These are phyloP conservation scores for Homalodisca vitripennis DNA, from an alignment of 1,140 invertebrate species.

Conservation along the genomic window DNA sequence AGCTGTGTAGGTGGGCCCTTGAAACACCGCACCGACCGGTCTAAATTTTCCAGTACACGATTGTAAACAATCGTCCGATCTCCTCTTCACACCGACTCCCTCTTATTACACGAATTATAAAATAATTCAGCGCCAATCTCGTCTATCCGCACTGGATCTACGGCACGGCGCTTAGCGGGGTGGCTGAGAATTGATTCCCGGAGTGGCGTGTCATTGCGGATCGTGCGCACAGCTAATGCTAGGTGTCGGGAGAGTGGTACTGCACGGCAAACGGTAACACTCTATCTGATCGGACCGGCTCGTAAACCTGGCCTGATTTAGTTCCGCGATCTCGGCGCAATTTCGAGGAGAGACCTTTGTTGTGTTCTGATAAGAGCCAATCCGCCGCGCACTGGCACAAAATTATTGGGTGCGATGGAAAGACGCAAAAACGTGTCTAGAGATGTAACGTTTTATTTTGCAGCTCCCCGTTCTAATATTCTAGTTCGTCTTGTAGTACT, in stretches of 20 bases:
- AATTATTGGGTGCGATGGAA: neutral
- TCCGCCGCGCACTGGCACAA: neutral
- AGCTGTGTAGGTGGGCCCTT: too few species aligned
- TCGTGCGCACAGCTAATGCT: neutral
- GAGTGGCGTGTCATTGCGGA: neutral
- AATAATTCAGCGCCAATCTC: neutral
- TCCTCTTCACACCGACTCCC: too few species aligned
- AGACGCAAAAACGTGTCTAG: conserved; percentile 4
- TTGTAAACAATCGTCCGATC: too few species aligned
- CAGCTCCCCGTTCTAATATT: too few species aligned
- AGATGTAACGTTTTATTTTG: too few species aligned
- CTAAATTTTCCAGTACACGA: too few species aligned
- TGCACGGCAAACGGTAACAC: too few species aligned
- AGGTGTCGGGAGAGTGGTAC: conserved; percentile 1
- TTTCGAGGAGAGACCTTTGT: conserved; percentile 10
- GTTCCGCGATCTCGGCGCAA: conserved; percentile 5
- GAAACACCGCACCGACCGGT: too few species aligned
- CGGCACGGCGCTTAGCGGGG: neutral
- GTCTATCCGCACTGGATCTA: neutral
- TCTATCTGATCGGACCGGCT: conserved; percentile 11
- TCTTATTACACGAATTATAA: too few species aligned
- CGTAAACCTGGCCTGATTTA: neutral
- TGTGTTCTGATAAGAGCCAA: conserved; percentile 6
- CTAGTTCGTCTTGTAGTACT: too few species aligned
- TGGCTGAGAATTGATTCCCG: conserved; percentile 7